Conservation (phyloP, 2,888 invertebrate genomes). For the Hyppa rectilinea region DNA sequence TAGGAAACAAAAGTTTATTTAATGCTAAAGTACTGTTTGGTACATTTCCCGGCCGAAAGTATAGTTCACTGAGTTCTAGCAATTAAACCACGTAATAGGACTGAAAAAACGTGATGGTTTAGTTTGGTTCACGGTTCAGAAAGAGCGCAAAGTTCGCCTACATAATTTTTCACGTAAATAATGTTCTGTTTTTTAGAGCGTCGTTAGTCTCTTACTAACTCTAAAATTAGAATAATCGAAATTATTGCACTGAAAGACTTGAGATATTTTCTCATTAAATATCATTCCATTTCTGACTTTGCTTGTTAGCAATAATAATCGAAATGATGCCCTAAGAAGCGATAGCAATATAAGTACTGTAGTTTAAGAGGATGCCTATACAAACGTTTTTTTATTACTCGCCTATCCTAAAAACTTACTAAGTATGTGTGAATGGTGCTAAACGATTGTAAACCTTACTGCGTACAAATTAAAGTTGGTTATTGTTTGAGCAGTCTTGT, state of each 20-base stretch:
- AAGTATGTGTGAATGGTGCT: conserved; percentile 54
- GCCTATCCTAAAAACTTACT: not conserved
- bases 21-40: too few species aligned
- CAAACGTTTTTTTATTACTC: not conserved
- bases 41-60: not conserved
- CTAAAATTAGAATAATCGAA: not conserved
- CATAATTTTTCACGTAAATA: too few species aligned
- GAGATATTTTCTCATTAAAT: not conserved
- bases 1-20: too few species aligned
- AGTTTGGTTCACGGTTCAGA: too few species aligned
- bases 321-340: not conserved
- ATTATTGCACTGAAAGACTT: not conserved
- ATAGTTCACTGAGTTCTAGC: too few species aligned
- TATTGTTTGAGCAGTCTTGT: conserved; percentile 32
- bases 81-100: too few species aligned
- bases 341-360: not conserved
- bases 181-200: too few species aligned
- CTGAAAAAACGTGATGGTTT: too few species aligned
- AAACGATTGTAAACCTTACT: conserved; percentile 39
- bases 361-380: not conserved
- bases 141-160: too few species aligned
- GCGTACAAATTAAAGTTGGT: not conserved
- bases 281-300: conserved; percentile 9
- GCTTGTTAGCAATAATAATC: not conserved
- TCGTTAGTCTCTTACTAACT: too few species aligned